Percentiles rank a stretch among this genome's conserved stretches.
Evolutionary conservation across 2,113 vertebrate genomes (phyloP).

Genomic region (Butorides virescens): DNA sequence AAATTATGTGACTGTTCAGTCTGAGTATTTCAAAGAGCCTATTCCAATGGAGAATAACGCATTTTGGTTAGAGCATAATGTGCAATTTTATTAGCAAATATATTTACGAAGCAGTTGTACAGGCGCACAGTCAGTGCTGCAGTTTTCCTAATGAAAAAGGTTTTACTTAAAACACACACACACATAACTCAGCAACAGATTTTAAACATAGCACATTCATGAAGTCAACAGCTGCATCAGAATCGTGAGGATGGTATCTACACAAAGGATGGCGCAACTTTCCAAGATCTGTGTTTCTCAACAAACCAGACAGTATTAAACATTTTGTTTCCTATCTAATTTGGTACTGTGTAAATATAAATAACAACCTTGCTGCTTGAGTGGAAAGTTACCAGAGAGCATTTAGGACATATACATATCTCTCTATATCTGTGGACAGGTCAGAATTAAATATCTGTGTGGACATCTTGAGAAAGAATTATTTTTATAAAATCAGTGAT

Average conservation of each 20-base stretch:
- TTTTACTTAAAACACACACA: not conserved
- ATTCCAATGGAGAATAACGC: not conserved
- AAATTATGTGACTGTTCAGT: not conserved
- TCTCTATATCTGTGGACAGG: not conserved
- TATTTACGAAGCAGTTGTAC: not conserved
- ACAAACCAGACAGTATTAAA: not conserved
- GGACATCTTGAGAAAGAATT: not conserved
- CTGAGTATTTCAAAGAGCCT: not conserved
- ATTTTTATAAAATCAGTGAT: not conserved
- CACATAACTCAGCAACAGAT: not conserved
- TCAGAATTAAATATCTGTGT: not conserved
- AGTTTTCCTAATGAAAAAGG: not conserved
- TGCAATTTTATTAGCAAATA: not conserved
- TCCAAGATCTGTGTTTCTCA: not conserved
- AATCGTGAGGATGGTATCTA: not conserved
- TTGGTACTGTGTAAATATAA: not conserved
- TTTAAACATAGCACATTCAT: not conserved
- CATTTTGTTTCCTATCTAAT: not conserved
- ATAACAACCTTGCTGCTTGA: not conserved
- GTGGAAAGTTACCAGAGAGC: not conserved
- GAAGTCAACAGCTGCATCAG: not conserved
- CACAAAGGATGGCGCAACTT: not conserved
- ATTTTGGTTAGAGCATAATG: not conserved
- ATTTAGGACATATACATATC: not conserved
- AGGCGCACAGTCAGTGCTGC: not conserved